A percentile compares a stretch with the other conserved stretches of the same genome.
These are phyloP conservation scores for Aphaenogaster rudis DNA, from an alignment of 1,140 invertebrate species.

Conservation along the genomic window DNA sequence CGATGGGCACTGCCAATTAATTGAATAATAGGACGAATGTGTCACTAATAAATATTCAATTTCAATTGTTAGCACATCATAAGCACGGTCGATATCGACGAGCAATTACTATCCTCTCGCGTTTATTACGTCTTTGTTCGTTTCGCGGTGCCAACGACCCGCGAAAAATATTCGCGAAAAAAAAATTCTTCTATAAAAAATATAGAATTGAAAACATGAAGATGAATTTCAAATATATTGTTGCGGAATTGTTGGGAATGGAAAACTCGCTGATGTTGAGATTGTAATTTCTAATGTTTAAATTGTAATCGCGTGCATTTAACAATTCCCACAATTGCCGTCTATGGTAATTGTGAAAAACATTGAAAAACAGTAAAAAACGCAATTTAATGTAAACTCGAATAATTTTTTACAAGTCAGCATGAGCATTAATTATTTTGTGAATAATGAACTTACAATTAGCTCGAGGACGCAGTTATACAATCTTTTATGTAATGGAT, in stretches of 20 bases:
- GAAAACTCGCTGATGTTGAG: not conserved
- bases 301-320: not conserved
- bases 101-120: not conserved
- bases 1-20: not conserved
- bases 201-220: not conserved
- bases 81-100: not conserved
- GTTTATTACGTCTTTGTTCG: not conserved
- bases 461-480: not conserved
- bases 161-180: not conserved
- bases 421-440: not conserved
- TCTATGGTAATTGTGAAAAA: not conserved
- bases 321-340: not conserved
- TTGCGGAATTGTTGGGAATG: not conserved
- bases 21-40: not conserved
- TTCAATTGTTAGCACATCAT: not conserved
- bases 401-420: not conserved
- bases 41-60: constrained; percentile 14
- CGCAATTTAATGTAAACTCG: not conserved
- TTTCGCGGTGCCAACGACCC: not conserved
- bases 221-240: not conserved
- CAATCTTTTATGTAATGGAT: not conserved
- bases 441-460: not conserved
- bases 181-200: not conserved
- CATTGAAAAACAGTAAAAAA: not conserved
- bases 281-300: not conserved